Evolutionary conservation across 1,140 invertebrate genomes (phyloP), one percentile per base, ranked within the genome.

Genomic region (Solenopsis invicta): DNA sequence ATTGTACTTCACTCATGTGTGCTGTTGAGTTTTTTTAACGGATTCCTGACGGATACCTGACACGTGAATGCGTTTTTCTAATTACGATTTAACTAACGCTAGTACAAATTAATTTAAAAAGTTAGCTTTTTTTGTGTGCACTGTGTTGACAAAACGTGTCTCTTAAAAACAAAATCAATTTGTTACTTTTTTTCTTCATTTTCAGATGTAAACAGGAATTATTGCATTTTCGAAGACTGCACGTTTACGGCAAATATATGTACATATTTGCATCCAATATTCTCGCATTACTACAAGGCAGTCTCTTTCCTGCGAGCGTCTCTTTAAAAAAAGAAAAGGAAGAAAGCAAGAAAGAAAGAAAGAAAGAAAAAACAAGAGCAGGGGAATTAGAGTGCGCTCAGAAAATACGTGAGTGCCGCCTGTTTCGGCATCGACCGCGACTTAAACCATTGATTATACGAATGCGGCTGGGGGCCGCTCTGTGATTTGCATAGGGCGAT

Each of bases 401-500:
- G 89, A 88, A 85, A 91, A 88, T 91, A 78, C 76, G 77, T 78
- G 75, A 77, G 89, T 75, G 90, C 59, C 62, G 85, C 72, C 72
- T 74, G 81, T 91, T 90, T 91, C 85, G 84, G 87, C 82, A 92
- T 92, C 91, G 91, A 92, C 89, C 91, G 88, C 71, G 84, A 75
- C 81, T 67, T 81, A 82, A 74, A 88, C 91, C 89, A 92, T 93
- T 92, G 93, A 94, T 94, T 93, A 94, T 90, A 91, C 90, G 90
- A 92, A 92, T 92, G 87, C 91, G 87, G 80, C 41, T 86, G 80
- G 85, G 50, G 59, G 88, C 93, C 91, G 91, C 89, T 90, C 88
- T 90, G 89, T 92, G 91, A 94, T 94, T 94, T 94, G 93, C 93
- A 94, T 94, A 93, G 89, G 84, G 59, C 91, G 93, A 94, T 94